Evolutionary conservation across 1,140 invertebrate species (phyloP).

Genomic region (Melanaphis sacchari): DNA sequence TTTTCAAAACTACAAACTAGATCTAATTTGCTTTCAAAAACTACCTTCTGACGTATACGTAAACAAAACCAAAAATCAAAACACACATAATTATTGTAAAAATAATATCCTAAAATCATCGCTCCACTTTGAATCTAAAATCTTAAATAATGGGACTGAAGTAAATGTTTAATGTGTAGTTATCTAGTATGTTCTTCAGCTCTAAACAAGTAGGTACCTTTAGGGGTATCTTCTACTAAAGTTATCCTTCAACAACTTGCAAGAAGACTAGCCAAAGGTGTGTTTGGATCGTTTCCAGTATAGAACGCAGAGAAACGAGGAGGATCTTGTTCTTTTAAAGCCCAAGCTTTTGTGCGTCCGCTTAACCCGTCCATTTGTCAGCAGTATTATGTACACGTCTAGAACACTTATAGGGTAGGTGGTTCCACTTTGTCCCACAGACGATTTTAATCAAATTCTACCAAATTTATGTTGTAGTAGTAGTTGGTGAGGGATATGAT

Average conservation of each 20-base stretch:
- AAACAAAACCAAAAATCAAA: too few relatives aligned
- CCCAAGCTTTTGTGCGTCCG: slow-evolving; percentile 22
- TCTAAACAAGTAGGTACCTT: neutral
- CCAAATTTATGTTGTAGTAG: slow-evolving; percentile 20
- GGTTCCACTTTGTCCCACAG: neutral
- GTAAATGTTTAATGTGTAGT: neutral
- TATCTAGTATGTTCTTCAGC: too few relatives aligned
- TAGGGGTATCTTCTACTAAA: neutral
- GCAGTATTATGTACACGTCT: slow-evolving; percentile 41
- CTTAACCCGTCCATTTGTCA: slow-evolving; percentile 48
- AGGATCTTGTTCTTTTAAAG: slow-evolving; percentile 29
- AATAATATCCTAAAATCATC: too few relatives aligned
- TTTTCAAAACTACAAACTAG: too few relatives aligned
- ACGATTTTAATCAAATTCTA: slow-evolving; percentile 32
- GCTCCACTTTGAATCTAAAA: neutral
- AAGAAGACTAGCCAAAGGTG: slow-evolving; percentile 25
- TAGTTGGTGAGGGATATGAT: slow-evolving; percentile 1
- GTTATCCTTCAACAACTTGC: slow-evolving; percentile 26
- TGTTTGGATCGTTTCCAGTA: slow-evolving; percentile 23
- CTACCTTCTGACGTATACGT: too few relatives aligned
- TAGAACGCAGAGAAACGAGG: neutral
- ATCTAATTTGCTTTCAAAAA: too few relatives aligned
- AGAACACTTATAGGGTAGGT: slow-evolving; percentile 39
- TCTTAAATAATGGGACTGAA: neutral
- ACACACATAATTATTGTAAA: too few relatives aligned